These are phyloP conservation scores for Helicoverpa armigera DNA, from an alignment of 1,140 invertebrate genomes.

Conservation along the genomic window DNA sequence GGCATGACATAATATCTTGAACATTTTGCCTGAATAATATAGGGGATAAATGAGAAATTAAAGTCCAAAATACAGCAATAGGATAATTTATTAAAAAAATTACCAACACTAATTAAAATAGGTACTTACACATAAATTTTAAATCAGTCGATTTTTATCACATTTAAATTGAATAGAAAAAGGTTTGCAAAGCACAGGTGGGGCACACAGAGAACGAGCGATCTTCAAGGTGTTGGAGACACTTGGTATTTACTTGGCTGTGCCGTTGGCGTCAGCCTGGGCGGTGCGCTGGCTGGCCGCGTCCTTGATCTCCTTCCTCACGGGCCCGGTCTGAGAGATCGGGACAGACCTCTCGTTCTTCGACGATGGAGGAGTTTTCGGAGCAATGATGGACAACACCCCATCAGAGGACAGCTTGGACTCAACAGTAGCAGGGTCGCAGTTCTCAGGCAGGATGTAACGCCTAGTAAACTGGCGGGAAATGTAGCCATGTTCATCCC, in stretches of 20 bases:
- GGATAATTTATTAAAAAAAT: slow-evolving; percentile 36
- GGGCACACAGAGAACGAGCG: not conserved
- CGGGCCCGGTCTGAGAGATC: slow-evolving; percentile 89
- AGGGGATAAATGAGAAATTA: not conserved
- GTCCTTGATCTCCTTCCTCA: slow-evolving; percentile 76
- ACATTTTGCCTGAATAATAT: not conserved
- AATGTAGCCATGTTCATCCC: slow-evolving; percentile 91
- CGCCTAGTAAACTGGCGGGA: slow-evolving; percentile 91
- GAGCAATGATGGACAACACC: slow-evolving; percentile 89
- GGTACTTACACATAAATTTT: not conserved
- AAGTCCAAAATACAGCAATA: slow-evolving; percentile 8
- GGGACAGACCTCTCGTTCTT: slow-evolving; percentile 88
- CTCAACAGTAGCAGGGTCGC: slow-evolving; percentile 88
- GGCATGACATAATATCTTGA: too few relatives aligned
- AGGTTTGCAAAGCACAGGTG: not conserved
- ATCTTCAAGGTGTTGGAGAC: not conserved
- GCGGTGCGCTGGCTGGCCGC: slow-evolving; percentile 54
- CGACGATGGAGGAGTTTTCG: slow-evolving; percentile 84
- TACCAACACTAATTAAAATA: slow-evolving; percentile 6
- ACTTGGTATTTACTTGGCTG: slow-evolving; percentile 26
- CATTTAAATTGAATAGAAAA: not conserved
- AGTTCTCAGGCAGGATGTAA: slow-evolving; percentile 90
- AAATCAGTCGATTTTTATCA: slow-evolving; percentile 23
- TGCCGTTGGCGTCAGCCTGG: slow-evolving; percentile 60
- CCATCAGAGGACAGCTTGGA: slow-evolving; percentile 92